These are phyloP conservation scores for Chlorops oryzae DNA, from an alignment of 1,140 invertebrate species.

Conservation along the genomic window DNA sequence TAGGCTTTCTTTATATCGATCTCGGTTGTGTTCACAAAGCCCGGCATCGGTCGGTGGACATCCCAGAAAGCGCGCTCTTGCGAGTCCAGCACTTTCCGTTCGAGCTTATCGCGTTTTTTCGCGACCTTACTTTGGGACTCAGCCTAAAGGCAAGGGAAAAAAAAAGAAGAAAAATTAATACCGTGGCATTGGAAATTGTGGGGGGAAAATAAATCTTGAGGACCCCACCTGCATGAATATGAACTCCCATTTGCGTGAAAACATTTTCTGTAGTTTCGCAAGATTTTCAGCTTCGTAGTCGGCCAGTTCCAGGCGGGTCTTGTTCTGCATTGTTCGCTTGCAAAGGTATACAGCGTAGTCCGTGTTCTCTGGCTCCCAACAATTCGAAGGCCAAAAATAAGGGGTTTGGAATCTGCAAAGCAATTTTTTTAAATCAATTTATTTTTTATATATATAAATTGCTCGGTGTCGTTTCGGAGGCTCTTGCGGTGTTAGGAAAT, in stretches of 20 bases:
- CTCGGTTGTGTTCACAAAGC: slow-evolving; percentile 98
- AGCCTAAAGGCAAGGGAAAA: slow-evolving; percentile 35
- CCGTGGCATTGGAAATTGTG: not conserved
- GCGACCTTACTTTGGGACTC: slow-evolving; percentile 82
- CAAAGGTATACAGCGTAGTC: slow-evolving; percentile 99
- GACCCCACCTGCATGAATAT: slow-evolving; percentile 88
- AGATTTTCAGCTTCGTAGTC: slow-evolving; percentile 99
- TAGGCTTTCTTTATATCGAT: slow-evolving; percentile 96
- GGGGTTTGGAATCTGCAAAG: slow-evolving; percentile 94
- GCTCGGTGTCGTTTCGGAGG: not conserved
- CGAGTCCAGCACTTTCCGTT: slow-evolving; percentile 96
- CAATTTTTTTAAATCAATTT: slow-evolving; percentile 1
- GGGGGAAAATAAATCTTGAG: not conserved
- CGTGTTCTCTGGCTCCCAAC: slow-evolving; percentile 98
- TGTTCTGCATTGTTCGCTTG: slow-evolving; percentile 99
- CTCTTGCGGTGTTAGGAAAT: too few species aligned
- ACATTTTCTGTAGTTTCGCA: slow-evolving; percentile 97
- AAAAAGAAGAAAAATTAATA: not conserved
- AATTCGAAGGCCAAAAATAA: slow-evolving; percentile 99
- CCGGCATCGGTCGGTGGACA: slow-evolving; percentile 96
- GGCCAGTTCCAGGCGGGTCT: slow-evolving; percentile 91
- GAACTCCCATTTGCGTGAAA: slow-evolving; percentile 98
- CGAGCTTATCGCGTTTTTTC: slow-evolving; percentile 96
- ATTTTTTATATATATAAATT: not conserved
- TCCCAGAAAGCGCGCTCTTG: slow-evolving; percentile 99